Base-by-base conservation (phyloP, 2,888 invertebrate species). In the Seira musarum region DNA sequence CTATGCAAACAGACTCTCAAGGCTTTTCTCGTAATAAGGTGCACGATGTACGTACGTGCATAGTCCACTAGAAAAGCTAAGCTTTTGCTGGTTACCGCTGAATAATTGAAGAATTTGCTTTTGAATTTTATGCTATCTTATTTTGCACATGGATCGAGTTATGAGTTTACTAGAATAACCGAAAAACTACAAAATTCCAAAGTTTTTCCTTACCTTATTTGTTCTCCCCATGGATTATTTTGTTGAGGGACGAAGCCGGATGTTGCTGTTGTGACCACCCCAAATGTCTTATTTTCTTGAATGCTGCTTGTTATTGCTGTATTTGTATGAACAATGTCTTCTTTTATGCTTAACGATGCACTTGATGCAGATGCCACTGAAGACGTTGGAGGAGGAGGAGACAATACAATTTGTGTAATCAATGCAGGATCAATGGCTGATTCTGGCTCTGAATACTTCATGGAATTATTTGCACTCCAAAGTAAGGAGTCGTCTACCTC, bases 401-500 rank as follows among this genome's bases (percentile, higher is more conserved):
- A 78, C 13, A 78, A 53, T 15, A 78, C 78, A 2, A 78, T 78
- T 19, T 61, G 46, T 13, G 66, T 78, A 53, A 78, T 78, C 35
- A 78, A 49, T 22, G 72, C 79, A 19, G 79, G 79, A 35, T 73
- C 72, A 0, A 72, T 67, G 46, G 75, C 70, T n/a, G 75, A 70
- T 40, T 77, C 68, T 1, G 79, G 49, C n/a, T 79, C 77, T 6
- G 69, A 19, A 66, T 65, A 69, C 61, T 49, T 70, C 6, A 67
- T 70, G 40, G 40, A 5, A 40, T 13, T 40, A 49, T 70, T 67
- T 15, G 63, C 79, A 35, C 71, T 79, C 73, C 76, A 72, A 24
- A 65, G 24, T 19, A 64, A 46, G 17, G 57, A 35, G 15, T 76
- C 82, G 17, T 81, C 73, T 0, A 79, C 80, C 87, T 89, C 90